Percentiles rank a stretch among this genome's conserved stretches.
phyloP scores from a whole-genome alignment of 2,113 vertebrate species.

The Passer montanus region DNA sequence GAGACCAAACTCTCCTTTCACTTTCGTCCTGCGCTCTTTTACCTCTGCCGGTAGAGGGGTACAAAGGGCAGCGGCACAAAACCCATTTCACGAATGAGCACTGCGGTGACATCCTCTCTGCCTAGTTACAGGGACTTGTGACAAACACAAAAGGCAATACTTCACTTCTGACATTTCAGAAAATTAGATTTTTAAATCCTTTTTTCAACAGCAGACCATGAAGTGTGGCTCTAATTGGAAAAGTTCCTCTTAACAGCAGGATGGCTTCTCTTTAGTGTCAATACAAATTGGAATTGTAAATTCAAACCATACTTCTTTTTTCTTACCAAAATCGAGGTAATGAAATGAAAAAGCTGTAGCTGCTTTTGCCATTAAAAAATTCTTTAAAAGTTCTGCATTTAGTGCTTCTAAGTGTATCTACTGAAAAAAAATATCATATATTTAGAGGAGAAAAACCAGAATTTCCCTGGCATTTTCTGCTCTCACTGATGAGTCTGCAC shows the following conservation, averaged over 20 bases:
- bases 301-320: neutral
- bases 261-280: neutral
- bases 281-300: neutral
- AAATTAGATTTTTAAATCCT: constrained; percentile 21
- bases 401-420: neutral
- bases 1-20: neutral
- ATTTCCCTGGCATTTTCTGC: neutral
- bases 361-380: neutral
- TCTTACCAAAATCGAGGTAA: neutral
- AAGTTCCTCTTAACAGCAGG: neutral
- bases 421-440: neutral
- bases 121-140: neutral
- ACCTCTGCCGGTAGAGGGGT: neutral
- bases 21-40: neutral
- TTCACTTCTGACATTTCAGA: constrained; percentile 24
- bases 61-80: constrained; percentile 36
- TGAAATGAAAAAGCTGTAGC: neutral
- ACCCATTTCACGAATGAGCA: neutral
- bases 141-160: constrained; percentile 6
- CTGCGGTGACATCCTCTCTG: neutral
- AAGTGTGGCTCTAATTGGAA: neutral
- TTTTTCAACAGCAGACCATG: neutral
- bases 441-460: neutral
- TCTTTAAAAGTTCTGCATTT: neutral
- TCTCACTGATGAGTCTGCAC: neutral